A percentile compares a stretch with the other conserved stretches of the same genome.
These are phyloP conservation scores for Halocaridina rubra DNA, from an alignment of 2,888 invertebrate genomes.

Conservation along the genomic window DNA sequence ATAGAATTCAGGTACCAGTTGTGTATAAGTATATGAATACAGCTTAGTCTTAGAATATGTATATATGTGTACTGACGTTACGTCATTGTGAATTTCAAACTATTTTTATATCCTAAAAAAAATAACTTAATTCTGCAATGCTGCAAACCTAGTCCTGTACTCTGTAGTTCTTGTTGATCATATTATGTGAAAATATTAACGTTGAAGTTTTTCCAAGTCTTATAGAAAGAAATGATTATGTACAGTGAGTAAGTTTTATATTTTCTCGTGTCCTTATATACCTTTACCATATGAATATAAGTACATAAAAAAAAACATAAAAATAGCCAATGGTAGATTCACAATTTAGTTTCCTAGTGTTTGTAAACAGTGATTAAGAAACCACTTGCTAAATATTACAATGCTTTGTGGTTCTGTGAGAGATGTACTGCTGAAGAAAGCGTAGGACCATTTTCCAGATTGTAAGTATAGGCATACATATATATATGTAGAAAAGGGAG, in stretches of 20 bases:
- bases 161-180: constrained; percentile 51
- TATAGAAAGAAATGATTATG: constrained; percentile 57
- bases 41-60: constrained; percentile 23
- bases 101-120: constrained; percentile 59
- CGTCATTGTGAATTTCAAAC: constrained; percentile 52
- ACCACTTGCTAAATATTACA: too few species aligned
- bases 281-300: too few species aligned
- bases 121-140: constrained; percentile 45
- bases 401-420: too few species aligned
- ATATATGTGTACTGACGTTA: constrained; percentile 34
- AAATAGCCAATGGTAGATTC: too few species aligned
- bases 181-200: constrained; percentile 36
- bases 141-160: constrained; percentile 58
- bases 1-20: constrained; percentile 23
- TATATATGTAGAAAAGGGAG: too few species aligned
- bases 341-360: too few species aligned
- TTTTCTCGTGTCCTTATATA: constrained; percentile 55
- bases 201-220: constrained; percentile 51
- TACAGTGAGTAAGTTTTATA: constrained; percentile 61
- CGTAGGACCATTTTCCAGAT: too few species aligned
- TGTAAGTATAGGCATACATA: too few species aligned
- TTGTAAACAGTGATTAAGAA: too few species aligned
- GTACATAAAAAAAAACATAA: too few species aligned
- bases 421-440: too few species aligned
- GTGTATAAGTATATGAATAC: background rate